Conservation (phyloP, 2,797 vertebrate genomes). For the Aplochiton taeniatus region DNA sequence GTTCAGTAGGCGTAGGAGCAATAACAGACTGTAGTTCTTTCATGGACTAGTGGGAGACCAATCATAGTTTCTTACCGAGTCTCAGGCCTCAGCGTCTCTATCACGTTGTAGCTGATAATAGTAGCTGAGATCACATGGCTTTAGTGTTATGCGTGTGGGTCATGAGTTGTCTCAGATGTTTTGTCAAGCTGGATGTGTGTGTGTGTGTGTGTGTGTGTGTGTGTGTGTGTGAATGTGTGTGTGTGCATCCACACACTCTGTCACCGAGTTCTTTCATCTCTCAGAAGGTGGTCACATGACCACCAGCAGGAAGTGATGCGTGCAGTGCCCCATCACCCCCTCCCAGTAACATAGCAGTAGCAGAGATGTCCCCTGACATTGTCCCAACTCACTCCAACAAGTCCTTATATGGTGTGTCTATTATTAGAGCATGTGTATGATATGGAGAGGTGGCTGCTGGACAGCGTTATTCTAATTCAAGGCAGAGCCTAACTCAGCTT, state of each 20-base stretch:
- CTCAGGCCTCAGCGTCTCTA: constrained; percentile 1
- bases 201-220: not conserved
- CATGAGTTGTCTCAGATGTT: constrained; percentile 52
- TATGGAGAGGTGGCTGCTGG: constrained; percentile 32
- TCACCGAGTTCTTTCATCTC: constrained; percentile 24
- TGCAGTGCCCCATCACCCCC: constrained; percentile 17
- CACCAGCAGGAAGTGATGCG: constrained; percentile 53
- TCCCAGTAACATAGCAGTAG: constrained; percentile 21
- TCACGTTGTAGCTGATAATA: constrained; percentile 19
- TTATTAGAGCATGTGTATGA: constrained; percentile 55
- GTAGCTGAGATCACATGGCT: constrained; percentile 49
- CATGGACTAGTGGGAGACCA: not conserved
- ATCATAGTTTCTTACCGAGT: constrained; percentile 9
- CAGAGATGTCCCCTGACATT: constrained; percentile 35
- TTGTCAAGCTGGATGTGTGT: not conserved
- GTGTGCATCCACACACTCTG: constrained; percentile 35
- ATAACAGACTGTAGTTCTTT: constrained; percentile 21
- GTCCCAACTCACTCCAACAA: constrained; percentile 31
- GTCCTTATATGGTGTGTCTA: constrained; percentile 59
- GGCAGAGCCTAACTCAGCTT: constrained; percentile 8
- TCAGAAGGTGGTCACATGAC: constrained; percentile 49
- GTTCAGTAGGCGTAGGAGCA: not conserved
- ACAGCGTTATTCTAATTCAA: constrained; percentile 15
- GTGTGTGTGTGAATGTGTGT: not conserved
- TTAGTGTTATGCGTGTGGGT: constrained; percentile 30